Conservation (phyloP, 2,113 vertebrate species). For the Romanogobio albipinnatus region DNA sequence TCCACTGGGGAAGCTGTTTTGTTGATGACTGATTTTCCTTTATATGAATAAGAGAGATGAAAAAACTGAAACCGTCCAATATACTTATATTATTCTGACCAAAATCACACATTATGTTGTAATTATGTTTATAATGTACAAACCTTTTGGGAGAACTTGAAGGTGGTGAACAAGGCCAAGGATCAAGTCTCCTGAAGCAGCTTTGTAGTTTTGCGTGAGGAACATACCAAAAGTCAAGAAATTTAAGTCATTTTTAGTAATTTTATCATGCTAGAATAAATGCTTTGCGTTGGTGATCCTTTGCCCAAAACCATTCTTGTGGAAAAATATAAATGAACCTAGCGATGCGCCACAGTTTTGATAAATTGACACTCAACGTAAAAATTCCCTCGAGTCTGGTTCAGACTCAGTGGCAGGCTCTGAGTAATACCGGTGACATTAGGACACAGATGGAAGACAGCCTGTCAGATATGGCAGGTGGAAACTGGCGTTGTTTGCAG, state of each 20-base stretch:
- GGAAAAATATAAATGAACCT: neutral
- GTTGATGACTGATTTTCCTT: neutral
- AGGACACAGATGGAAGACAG: conserved; percentile 12
- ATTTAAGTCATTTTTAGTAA: neutral
- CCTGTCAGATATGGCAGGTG: conserved; percentile 17
- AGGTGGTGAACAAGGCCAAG: neutral
- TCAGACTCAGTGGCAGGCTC: neutral
- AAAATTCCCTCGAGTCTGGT: neutral
- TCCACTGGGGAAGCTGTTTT: neutral
- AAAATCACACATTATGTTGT: neutral
- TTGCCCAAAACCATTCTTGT: neutral
- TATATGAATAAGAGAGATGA: neutral
- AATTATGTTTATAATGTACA: neutral
- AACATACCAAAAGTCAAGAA: neutral
- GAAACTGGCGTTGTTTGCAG: neutral
- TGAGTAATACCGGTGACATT: neutral
- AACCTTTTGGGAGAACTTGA: neutral
- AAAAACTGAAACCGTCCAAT: neutral
- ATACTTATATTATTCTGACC: neutral
- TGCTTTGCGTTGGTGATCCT: neutral
- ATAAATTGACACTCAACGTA: neutral
- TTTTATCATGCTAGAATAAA: neutral
- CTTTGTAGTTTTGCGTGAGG: neutral
- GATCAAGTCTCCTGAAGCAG: neutral
- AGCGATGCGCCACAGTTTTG: neutral